Conservation (phyloP, 2,888 invertebrate genomes). For the Aelia acuminata region DNA sequence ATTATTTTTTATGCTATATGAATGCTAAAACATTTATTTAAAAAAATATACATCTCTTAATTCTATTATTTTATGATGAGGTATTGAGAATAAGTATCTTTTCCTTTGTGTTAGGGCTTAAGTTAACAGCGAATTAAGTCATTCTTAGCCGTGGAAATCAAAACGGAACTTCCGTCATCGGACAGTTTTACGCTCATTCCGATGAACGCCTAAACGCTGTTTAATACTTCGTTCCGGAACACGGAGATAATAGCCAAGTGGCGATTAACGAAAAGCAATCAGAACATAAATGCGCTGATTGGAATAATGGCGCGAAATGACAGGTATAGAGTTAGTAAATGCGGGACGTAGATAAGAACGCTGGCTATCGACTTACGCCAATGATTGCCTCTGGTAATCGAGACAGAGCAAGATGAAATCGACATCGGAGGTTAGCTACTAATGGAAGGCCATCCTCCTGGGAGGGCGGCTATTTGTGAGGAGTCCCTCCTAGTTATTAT, state of each 20-base stretch:
- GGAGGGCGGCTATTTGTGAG: slow-evolving; percentile 16
- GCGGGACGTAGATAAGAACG: neutral
- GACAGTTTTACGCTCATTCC: too few species aligned
- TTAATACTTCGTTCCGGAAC: neutral
- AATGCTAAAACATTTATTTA: too few species aligned
- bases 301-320: neutral
- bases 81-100: too few species aligned
- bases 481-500: slow-evolving; percentile 42
- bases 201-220: neutral
- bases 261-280: neutral
- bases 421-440: neutral
- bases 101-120: too few species aligned
- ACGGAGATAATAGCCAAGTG: neutral
- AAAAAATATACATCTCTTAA: too few species aligned
- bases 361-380: neutral
- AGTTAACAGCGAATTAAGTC: too few species aligned
- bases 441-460: neutral
- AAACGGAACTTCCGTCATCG: too few species aligned
- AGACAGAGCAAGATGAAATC: neutral
- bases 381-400: neutral
- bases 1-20: too few species aligned
- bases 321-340: neutral
- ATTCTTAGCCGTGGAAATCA: too few species aligned
- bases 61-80: too few species aligned
- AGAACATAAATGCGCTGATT: neutral